Conservation (phyloP, 1,140 invertebrate genomes). For the Panonychus citri region DNA sequence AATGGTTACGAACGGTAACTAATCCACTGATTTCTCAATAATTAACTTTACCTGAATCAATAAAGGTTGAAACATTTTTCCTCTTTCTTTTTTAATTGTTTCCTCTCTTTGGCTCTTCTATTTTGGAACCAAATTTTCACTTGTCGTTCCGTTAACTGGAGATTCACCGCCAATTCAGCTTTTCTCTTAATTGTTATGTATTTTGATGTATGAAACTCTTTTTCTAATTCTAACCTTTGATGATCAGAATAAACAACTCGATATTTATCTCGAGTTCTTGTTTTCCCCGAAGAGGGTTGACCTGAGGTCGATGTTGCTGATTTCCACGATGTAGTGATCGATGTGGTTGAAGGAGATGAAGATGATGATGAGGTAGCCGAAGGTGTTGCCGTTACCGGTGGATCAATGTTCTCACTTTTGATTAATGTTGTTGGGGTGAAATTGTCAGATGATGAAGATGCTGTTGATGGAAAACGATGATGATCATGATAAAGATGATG, state of each 20-base stretch:
- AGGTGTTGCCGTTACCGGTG: neutral
- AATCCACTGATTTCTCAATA: too few species aligned
- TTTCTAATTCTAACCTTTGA: constrained; percentile 86
- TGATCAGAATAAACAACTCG: constrained; percentile 90
- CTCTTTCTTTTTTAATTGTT: too few species aligned
- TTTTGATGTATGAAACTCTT: constrained; percentile 76
- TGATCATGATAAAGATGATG: neutral
- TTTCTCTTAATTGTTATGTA: constrained; percentile 91
- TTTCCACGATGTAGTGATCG: neutral
- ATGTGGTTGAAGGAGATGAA: neutral
- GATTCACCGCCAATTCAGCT: constrained; percentile 54
- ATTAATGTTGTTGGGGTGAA: neutral
- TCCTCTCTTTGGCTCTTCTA: too few species aligned
- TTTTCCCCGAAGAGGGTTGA: constrained; percentile 31
- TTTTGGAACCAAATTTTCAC: constrained; percentile 57
- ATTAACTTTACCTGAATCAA: too few species aligned
- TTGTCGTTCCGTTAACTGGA: constrained; percentile 74
- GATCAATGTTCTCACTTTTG: neutral
- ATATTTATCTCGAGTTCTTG: constrained; percentile 96
- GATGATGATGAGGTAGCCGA: neutral
- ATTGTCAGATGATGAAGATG: neutral
- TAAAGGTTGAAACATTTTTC: too few species aligned
- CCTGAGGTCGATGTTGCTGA: neutral
- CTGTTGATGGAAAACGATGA: neutral
- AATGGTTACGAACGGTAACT: too few species aligned